Evolutionary conservation across 1,140 invertebrate species (phyloP), one percentile per base, ranked within the genome.

Genomic region (Lasioglossum albipes): DNA sequence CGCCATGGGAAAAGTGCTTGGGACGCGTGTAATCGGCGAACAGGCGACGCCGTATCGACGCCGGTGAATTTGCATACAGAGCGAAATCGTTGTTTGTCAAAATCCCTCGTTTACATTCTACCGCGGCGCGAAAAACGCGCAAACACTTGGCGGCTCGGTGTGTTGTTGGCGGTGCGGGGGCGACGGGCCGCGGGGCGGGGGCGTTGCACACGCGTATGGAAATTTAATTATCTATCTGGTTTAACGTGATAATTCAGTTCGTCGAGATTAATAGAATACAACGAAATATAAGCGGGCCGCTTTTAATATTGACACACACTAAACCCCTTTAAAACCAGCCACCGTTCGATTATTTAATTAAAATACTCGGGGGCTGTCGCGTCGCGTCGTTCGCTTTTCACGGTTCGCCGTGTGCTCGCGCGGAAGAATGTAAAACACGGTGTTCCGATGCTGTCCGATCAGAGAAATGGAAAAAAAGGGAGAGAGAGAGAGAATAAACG

Each of bases 151-250:
- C 16, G 16, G n/a, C 18, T 3, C 27, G 45, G 22, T 2, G 57
- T n/a, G 18, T 20, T n/a, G 57, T 54, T 54, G 36, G 36, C 20
- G 20, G 57, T 6, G 57, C 7, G 18, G n/a, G n/a, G 20, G 20
- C 6, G 3, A 20, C 52, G 52, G 57, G 20, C 0, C 20, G 54
- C 54, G 18, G 42, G 45, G n/a, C 6, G 6, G 5, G 20, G 7
- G 57, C 57, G 52, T n/a, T 6, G 57, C 69, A 68, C 78, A 68
- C 76, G 59, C 49, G 45, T 86, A 86, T 82, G 81, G 85, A 86
- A 86, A 86, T 86, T 86, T 86, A 86, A 86, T 86, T 86, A 86
- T 86, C 85, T 86, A 86, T 83, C 85, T 86, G 74, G 81, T 82
- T 84, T 76, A 72, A 74, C 79, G 83, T 72, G 79, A 85, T 85